Evolutionary conservation across 2,113 vertebrate species (phyloP).

Genomic region (Zeus faber): DNA sequence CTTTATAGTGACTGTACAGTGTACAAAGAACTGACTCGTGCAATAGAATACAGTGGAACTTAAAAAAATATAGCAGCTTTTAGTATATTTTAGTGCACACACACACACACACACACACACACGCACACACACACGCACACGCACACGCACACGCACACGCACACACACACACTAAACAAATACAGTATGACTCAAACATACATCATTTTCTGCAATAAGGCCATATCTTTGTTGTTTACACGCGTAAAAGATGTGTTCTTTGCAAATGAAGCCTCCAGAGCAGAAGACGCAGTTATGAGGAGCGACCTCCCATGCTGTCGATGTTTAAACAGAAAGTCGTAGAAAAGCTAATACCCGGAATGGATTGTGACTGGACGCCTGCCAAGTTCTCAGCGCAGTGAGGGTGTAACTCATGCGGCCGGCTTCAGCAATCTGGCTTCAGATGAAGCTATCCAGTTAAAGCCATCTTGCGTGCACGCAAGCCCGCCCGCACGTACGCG

Average conservation of each 20-base stretch:
- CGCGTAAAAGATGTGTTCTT: conserved; percentile 8
- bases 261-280: conserved; percentile 19
- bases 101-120: conserved; percentile 1
- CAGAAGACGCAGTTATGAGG: conserved; percentile 25
- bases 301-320: conserved; percentile 20
- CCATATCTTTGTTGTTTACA: conserved; percentile 11
- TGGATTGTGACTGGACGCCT: conserved; percentile 35
- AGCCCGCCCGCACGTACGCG: neutral
- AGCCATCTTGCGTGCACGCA: conserved; percentile 5
- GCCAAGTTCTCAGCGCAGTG: conserved; percentile 38
- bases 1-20: conserved; percentile 30
- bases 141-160: conserved; percentile 3
- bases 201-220: conserved; percentile 20
- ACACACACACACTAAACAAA: neutral
- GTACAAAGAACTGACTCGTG: conserved; percentile 22
- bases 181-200: neutral
- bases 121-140: conserved; percentile 9
- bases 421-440: no score
- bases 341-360: conserved; percentile 40
- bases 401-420: no score
- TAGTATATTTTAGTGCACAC: conserved; percentile 33
- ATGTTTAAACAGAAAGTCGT: conserved; percentile 37
- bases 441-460: conserved; percentile 41
- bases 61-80: conserved; percentile 57
- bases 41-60: conserved; percentile 46